Percentiles rank a stretch among this genome's conserved stretches.
Evolutionary conservation across 2,888 invertebrate species (phyloP).

Genomic region (Lasiommata megera): DNA sequence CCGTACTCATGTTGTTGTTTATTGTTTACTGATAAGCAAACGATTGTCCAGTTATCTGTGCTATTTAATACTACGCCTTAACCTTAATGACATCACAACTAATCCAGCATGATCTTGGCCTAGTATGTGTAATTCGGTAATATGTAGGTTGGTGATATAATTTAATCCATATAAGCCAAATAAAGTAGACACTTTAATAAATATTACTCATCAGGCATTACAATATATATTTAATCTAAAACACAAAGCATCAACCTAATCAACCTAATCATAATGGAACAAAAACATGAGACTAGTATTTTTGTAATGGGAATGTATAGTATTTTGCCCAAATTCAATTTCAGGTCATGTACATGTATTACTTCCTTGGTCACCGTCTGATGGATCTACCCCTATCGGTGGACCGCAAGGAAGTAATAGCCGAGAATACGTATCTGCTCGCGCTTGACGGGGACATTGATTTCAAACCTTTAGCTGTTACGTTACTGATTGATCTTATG

Average conservation of each 20-base stretch:
- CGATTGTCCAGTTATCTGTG: conserved; percentile 1
- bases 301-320: too few relatives aligned
- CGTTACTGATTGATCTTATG: conserved; percentile 91
- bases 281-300: too few relatives aligned
- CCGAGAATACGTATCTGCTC: conserved; percentile 91
- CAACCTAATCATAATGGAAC: too few relatives aligned
- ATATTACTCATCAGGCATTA: too few relatives aligned
- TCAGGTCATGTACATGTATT: conserved; percentile 96
- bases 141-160: neutral
- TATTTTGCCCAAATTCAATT: conserved; percentile 18
- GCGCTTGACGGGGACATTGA: conserved; percentile 95
- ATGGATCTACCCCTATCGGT: conserved; percentile 84
- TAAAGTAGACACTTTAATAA: neutral
- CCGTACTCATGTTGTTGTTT: neutral
- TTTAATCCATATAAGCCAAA: neutral
- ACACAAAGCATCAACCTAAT: too few relatives aligned
- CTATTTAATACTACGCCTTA: conserved; percentile 22
- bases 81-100: conserved; percentile 26
- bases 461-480: conserved; percentile 90
- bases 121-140: neutral
- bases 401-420: conserved; percentile 83
- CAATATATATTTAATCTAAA: too few relatives aligned
- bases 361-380: conserved; percentile 89
- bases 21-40: conserved; percentile 19
- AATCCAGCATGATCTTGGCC: conserved; percentile 16